Base-by-base conservation (phyloP, 2,888 invertebrate species). In the Scrobipalpa costella region DNA sequence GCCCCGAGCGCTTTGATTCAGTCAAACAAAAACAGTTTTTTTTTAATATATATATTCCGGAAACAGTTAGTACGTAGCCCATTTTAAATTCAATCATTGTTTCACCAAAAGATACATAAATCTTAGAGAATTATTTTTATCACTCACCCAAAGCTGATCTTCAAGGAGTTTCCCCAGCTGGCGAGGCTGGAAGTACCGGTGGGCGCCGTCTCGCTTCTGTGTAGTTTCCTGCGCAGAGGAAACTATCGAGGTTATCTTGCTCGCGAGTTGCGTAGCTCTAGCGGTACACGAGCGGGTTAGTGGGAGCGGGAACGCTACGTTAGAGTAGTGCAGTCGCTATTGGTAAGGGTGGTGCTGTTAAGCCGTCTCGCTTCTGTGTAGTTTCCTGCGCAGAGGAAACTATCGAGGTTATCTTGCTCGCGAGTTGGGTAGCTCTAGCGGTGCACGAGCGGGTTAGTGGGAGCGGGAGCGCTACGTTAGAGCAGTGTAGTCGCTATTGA, bases 71-170 rank as follows among this genome's bases (percentile, higher is more conserved):
- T n/a, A n/a, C n/a, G n/a, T n/a, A n/a, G n/a, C n/a, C n/a, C n/a
- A n/a, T n/a, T n/a, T n/a, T n/a, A n/a, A n/a, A n/a, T n/a, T n/a
- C n/a, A n/a, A n/a, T n/a, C n/a, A n/a, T n/a, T n/a, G 34, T 34
- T 5, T 34, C 34, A 7, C 34, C 34, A 17, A 3, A 2, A 49
- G 49, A n/a, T n/a, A n/a, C n/a, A n/a, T n/a, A n/a, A n/a, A n/a
- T n/a, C n/a, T 19, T 7, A 13, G 6, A 50, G 7, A 50, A 50
- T 3, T 17, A 1, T 2, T 21, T 8, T n/a, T n/a, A 36, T 21
- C 15, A 74, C 88, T 88, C 92, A 97, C 97, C 96, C 96, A 81
- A 97, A 97, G 77, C 95, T 96, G 71, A 96, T 89, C 90, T 97
- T 97, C 67, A 97, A 93, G 63, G 96, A 95, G 69, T 96, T 96